Conservation (phyloP, 2,888 invertebrate genomes). For the Drosophila antonietae region DNA sequence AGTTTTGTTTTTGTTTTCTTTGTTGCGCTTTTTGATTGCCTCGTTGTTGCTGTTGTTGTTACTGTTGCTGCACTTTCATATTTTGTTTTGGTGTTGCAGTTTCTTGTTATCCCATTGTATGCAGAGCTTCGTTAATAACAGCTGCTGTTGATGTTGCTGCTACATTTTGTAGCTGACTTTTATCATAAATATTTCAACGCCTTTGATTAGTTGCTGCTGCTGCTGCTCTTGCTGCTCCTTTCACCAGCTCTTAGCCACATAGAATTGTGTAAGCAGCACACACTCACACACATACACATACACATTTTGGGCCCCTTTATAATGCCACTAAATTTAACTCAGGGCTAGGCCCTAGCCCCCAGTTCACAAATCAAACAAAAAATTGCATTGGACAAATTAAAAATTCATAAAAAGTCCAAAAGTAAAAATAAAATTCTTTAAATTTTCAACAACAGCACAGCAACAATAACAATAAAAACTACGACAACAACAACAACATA, state of each 20-base stretch:
- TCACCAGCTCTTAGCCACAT: constrained; percentile 49
- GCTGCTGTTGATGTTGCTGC: constrained; percentile 16
- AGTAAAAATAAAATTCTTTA: constrained; percentile 57
- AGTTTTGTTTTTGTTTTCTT: constrained; percentile 22
- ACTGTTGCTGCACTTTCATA: constrained; percentile 70
- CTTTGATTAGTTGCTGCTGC: constrained; percentile 50
- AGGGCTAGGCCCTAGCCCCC: background rate
- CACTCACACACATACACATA: constrained; percentile 20
- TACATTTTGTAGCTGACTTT: constrained; percentile 60
- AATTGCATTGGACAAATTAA: constrained; percentile 69
- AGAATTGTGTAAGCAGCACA: constrained; percentile 57
- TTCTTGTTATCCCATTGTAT: constrained; percentile 44
- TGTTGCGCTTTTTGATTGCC: constrained; percentile 29
- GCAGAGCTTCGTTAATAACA: constrained; percentile 23
- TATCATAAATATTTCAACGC: constrained; percentile 75
- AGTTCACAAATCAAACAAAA: constrained; percentile 62
- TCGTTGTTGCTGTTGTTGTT: constrained; percentile 15
- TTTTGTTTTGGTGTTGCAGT: constrained; percentile 48
- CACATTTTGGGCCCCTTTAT: background rate
- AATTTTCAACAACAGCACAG: constrained; percentile 33
- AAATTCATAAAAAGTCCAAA: constrained; percentile 66
- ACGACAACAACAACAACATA: background rate
- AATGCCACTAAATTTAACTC: constrained; percentile 24
- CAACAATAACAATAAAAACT: constrained; percentile 19
- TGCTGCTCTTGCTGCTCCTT: constrained; percentile 45